Conservation (phyloP, 1,140 invertebrate genomes). For the Metopolophium dirhodum region DNA sequence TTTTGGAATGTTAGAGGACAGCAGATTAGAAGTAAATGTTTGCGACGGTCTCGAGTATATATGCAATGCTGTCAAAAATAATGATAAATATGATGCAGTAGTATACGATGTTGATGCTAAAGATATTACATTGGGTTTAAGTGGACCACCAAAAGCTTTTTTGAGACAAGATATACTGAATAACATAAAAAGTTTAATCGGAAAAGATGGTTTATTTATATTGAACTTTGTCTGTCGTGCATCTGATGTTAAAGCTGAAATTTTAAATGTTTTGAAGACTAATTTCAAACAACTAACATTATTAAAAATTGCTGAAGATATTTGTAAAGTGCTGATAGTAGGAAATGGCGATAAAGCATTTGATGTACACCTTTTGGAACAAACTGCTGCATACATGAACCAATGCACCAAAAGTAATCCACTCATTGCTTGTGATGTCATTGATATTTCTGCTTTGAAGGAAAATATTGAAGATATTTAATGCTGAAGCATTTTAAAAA, state of each 20-base stretch:
- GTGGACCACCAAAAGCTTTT: conserved; percentile 86
- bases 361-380: background rate
- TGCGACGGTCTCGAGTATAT: conserved; percentile 84
- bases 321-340: conserved; percentile 79
- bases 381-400: conserved; percentile 52
- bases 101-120: conserved; percentile 92
- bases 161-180: conserved; percentile 71
- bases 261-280: conserved; percentile 69
- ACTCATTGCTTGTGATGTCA: conserved; percentile 34
- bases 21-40: conserved; percentile 77
- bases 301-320: conserved; percentile 77
- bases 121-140: conserved; percentile 79
- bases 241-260: conserved; percentile 68
- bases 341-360: conserved; percentile 21
- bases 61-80: conserved; percentile 66
- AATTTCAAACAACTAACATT: conserved; percentile 72
- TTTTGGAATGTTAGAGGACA: conserved; percentile 79
- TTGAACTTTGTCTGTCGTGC: conserved; percentile 85
- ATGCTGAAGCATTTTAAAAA: background rate
- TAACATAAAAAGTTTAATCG: conserved; percentile 69
- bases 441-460: conserved; percentile 46
- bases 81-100: conserved; percentile 74
- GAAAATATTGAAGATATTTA: conserved; percentile 40
- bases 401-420: conserved; percentile 15
- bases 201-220: conserved; percentile 74